Base-by-base conservation (phyloP, 2,113 vertebrate genomes). In the Leptobrachium leishanense region DNA sequence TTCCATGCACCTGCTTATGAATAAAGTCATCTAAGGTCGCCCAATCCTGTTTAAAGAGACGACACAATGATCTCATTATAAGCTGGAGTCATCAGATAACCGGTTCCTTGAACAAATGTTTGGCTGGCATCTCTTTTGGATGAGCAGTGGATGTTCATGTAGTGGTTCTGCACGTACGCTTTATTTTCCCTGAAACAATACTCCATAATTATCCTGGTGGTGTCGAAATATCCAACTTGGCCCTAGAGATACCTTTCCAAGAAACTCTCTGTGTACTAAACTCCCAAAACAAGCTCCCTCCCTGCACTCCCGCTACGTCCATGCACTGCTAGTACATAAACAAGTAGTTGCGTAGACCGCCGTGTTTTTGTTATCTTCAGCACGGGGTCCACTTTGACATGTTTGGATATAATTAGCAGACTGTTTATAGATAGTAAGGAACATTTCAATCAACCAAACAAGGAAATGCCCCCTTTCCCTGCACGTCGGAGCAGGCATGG, bases 381-480 rank as follows among this genome's bases (percentile, higher is more conserved):
- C 42, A 15, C 41, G 2, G 41, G 66, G 41, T 41, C 65, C 3
- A 4, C 2, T 10, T 12, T 68, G 40, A 68, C 39, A 43, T 31
- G 6, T 43, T 2, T 2, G 15, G 11, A 11, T 15, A n/a, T 68
- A 68, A 68, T 68, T 68, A 68, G 66, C 66, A 2, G 40, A 31
- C 12, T 68, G 66, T 12, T 42, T 43, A 43, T n/a, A 31, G 42
- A 15, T 43, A 15, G 40, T 31, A 31, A 12, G 41, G 41, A 43
- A 12, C 15, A 41, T 68, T 68, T 68, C 66, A 15, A 68, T 68
- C 42, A 68, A 68, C 66, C 42, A 68, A 43, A 31, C 20, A 6
- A 6, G 55, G 55, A 43, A 68, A 43, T 46, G 10, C 10, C 20
- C 46, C 74, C 53, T 40, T 31, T 31, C 46, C 0, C 12, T n/a